phyloP scores from a whole-genome alignment of 2,797 vertebrate species.

The Chelon labrosus region DNA sequence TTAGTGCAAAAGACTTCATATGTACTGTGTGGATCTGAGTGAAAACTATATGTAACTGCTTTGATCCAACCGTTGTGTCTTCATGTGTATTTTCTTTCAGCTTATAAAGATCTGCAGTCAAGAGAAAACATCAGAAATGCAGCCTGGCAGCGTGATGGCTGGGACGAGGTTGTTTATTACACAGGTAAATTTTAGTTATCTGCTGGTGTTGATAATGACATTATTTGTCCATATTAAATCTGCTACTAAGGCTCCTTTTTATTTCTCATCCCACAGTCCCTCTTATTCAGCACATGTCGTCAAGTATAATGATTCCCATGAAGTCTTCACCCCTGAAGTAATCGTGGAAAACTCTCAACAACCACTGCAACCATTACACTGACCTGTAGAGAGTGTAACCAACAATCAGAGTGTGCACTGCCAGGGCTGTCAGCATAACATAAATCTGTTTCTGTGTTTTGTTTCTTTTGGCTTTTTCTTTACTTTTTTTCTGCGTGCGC shows the following conservation, averaged over 20 bases:
- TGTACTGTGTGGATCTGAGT: background rate
- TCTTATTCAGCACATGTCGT: conserved; percentile 87
- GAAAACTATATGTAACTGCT: background rate
- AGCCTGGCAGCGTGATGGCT: conserved; percentile 95
- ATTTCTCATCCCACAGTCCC: conserved; percentile 72
- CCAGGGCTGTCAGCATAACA: conserved; percentile 53
- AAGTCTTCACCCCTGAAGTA: conserved; percentile 84
- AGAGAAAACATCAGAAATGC: conserved; percentile 94
- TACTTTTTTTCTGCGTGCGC: conserved; percentile 28
- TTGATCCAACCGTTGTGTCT: background rate
- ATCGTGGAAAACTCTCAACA: conserved; percentile 32
- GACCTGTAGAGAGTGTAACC: conserved; percentile 45
- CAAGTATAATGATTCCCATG: conserved; percentile 87
- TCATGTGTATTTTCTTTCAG: conserved; percentile 68
- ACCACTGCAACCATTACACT: conserved; percentile 39
- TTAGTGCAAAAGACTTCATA: too few relatives aligned
- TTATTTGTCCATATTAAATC: background rate
- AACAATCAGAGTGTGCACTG: conserved; percentile 60
- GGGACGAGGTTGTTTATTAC: conserved; percentile 97
- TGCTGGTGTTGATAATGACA: too few relatives aligned
- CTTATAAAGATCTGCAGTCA: conserved; percentile 95
- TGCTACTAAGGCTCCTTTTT: conserved; percentile 12
- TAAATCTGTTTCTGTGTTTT: conserved; percentile 29
- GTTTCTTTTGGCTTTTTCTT: conserved; percentile 23
- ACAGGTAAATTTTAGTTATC: conserved; percentile 85